phyloP scores from a whole-genome alignment of 1,140 invertebrate species.

The Aleiodes sp. region DNA sequence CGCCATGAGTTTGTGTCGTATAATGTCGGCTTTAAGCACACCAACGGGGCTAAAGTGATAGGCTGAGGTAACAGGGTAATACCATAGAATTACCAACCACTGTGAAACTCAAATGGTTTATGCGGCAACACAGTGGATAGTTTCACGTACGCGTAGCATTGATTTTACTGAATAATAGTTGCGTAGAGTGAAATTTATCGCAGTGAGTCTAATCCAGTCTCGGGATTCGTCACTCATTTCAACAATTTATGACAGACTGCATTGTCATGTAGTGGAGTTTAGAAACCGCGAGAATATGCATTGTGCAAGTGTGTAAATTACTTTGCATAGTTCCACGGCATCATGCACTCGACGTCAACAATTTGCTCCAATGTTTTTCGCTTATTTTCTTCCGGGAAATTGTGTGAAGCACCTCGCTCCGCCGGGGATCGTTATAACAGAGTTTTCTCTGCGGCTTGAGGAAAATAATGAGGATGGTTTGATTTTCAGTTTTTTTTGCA shows the following conservation, averaged over 20 bases:
- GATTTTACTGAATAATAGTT: too few relatives aligned
- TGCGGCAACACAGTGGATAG: slow-evolving; percentile 40
- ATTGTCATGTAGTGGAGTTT: too few relatives aligned
- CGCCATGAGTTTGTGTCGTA: slow-evolving; percentile 34
- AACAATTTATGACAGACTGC: too few relatives aligned
- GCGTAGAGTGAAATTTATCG: too few relatives aligned
- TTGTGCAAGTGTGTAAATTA: too few relatives aligned
- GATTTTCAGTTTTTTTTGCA: too few relatives aligned
- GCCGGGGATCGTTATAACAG: background rate
- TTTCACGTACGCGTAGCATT: background rate
- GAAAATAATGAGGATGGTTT: background rate
- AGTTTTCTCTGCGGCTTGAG: background rate
- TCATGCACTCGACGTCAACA: too few relatives aligned
- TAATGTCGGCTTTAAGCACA: slow-evolving; percentile 49
- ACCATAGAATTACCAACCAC: slow-evolving; percentile 46
- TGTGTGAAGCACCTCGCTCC: background rate
- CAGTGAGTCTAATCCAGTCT: too few relatives aligned
- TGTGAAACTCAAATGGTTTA: slow-evolving; percentile 35
- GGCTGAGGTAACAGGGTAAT: slow-evolving; percentile 41
- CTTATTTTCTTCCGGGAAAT: slow-evolving; percentile 34
- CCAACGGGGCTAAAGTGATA: slow-evolving; percentile 40
- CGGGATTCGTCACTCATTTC: too few relatives aligned
- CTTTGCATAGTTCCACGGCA: too few relatives aligned
- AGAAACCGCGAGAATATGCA: too few relatives aligned
- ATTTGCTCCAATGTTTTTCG: too few relatives aligned